Evolutionary conservation across 2,113 vertebrate genomes (phyloP), one percentile per base, ranked within the genome.

Genomic region (Hylia prasina): DNA sequence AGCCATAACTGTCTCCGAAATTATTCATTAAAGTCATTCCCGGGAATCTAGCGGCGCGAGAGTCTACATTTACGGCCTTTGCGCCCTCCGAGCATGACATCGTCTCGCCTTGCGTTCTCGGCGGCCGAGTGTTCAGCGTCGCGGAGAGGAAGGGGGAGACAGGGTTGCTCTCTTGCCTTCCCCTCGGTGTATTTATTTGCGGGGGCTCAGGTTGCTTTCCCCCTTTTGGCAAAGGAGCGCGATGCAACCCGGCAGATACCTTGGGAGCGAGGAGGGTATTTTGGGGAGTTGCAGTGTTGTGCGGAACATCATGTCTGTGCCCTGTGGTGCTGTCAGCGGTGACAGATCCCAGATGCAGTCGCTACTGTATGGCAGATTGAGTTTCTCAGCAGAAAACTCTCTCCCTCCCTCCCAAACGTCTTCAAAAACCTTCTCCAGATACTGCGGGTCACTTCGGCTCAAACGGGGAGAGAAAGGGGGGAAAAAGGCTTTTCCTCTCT

Each of bases 331-430:
- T 99, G 98, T 99, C 98, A 99, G 98, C 97, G 56, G 98, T 99
- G 98, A 99, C 98, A 98, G 97, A 98, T 98, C 98, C 98, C 98
- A 99, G 98, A 98, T 97, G 98, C 98, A 96, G 97, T 97, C 98
- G 98, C 98, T 99, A 99, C 98, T 99, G 98, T 98, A 98, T 98
- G 98, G 98, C 98, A 98, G 98, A 98, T 98, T 98, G 98, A 98
- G 98, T 98, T 99, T 99, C 98, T 98, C 98, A 97, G 97, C 97
- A 98, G 97, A 98, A 98, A 98, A 98, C 90, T 94, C 96, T 89
- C 94, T 94, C 93, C 44, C 96, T 92, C 97, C 97, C 97, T 98
- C 98, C 96, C 96, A 97, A 98, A 97, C 97, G 97, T 98, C 98
- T 98, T 98, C 98, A 98, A 97, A 98, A 98, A 97, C 97, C 98